Evolutionary conservation across 35 echinoderm and acorn worm species (phyloP).

Genomic region (Hemicentrotus pulcherrimus): DNA sequence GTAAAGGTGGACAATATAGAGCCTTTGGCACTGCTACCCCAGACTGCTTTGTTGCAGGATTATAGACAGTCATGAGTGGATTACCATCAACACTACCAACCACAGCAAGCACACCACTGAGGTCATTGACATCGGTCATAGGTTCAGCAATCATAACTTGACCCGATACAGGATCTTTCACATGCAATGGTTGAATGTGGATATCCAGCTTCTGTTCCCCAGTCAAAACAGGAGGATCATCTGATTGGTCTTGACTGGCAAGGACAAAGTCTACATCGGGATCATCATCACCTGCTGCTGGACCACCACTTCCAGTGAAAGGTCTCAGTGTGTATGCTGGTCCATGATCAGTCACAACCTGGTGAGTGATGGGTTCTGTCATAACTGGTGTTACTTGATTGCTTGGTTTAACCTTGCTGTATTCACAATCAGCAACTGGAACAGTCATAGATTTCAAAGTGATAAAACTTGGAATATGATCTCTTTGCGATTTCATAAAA

Average conservation of each 20-base stretch:
- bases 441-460: conserved; percentile 16
- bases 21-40: neutral
- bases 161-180: conserved; percentile 30
- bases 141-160: conserved; percentile 22
- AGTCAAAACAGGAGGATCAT: neutral
- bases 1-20: neutral
- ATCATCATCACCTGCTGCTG: conserved; percentile 6
- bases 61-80: conserved; percentile 34
- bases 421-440: neutral
- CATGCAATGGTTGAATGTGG: neutral
- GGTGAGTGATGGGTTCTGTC: conserved; percentile 20
- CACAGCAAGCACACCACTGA: neutral
- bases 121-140: conserved; percentile 31
- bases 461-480: neutral
- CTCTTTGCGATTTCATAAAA: neutral
- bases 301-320: neutral
- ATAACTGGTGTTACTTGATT: neutral
- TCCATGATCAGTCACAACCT: conserved; percentile 14
- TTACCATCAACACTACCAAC: neutral
- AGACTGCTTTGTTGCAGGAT: conserved; percentile 29
- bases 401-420: neutral
- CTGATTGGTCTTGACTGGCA: neutral
- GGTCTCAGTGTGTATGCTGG: conserved; percentile 39
- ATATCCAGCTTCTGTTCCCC: neutral
- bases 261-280: conserved; percentile 30